Base-by-base conservation (phyloP, 2,888 invertebrate genomes). In the Protodeltote pygarga region DNA sequence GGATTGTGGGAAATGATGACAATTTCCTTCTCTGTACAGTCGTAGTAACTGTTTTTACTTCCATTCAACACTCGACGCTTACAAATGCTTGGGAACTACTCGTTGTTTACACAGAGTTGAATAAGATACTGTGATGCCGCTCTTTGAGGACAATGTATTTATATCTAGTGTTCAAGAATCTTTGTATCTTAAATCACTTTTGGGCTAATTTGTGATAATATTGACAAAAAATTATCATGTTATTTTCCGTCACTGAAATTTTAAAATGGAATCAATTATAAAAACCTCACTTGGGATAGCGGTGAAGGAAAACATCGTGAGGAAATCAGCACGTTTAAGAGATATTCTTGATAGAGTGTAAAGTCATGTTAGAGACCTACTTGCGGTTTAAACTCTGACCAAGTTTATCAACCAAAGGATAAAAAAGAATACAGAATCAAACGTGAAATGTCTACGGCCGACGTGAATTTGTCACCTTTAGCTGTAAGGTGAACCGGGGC, bases 1-100 rank as follows among this genome's bases (percentile, higher is more conserved):
- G 71, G 65, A 68, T 67, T 77, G 77, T 71, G 71, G 76, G 73
- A 76, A 79, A 80, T 78, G 76, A 74, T 77, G 75, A 77, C 75
- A 75, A 77, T 81, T 77, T 77, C 69, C 73, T 59, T 61, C 62
- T 61, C 51, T 55, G 47, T 59, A 59, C 60, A 45, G 54, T 51
- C 58, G 59, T 68, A n/a, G n/a, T n/a, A 57, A 72, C 70, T 66
- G 60, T 65, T 65, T 69, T 66, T 71, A 73, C 65, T 66, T 67
- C 45, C 39, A 64, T 65, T 69, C 49, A 62, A 62, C 63, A 58
- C 49, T 48, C 48, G 37, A 54, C 54, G 60, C 50, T 57, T 49
- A 55, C 54, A 65, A 69, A 61, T 54, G 38, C 48, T 64, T 44
- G 47, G 32, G 61, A 57, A 51, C 23, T 44, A 53, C 31, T 35